A percentile compares a stretch with the other conserved stretches of the same genome.
These are phyloP conservation scores for Scomber japonicus DNA, from an alignment of 2,113 vertebrate species.

Conservation along the genomic window DNA sequence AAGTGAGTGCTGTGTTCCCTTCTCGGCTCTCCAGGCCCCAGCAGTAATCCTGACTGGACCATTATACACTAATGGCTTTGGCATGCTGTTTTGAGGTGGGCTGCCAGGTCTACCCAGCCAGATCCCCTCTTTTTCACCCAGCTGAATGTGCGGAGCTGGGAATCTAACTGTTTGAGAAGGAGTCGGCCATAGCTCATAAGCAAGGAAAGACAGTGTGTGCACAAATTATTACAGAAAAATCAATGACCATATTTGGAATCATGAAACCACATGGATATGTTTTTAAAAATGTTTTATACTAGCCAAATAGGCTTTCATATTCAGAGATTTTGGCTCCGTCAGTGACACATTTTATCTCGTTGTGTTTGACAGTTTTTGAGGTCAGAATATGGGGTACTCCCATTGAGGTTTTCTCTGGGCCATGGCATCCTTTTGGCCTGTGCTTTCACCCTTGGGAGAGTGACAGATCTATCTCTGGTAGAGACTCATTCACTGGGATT, in stretches of 20 bases:
- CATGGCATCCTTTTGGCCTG: constrained; percentile 40
- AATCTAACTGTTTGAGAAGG: constrained; percentile 11
- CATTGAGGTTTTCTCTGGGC: constrained; percentile 57
- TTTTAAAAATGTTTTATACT: not conserved
- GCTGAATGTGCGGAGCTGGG: constrained; percentile 47
- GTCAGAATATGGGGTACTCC: constrained; percentile 67
- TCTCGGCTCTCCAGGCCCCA: constrained; percentile 64
- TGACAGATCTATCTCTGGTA: constrained; percentile 62
- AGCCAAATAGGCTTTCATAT: not conserved
- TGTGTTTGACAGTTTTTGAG: constrained; percentile 55
- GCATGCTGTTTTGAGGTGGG: constrained; percentile 65
- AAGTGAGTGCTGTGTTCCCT: constrained; percentile 73
- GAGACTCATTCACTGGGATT: constrained; percentile 32
- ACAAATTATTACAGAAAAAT: constrained; percentile 24
- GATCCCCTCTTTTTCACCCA: constrained; percentile 66
- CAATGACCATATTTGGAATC: not conserved
- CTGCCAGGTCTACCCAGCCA: constrained; percentile 67
- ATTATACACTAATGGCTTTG: constrained; percentile 79
- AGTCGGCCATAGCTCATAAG: constrained; percentile 30
- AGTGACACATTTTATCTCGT: constrained; percentile 31
- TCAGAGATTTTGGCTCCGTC: constrained; percentile 20
- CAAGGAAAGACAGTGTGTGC: constrained; percentile 22
- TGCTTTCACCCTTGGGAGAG: constrained; percentile 42
- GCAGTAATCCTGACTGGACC: constrained; percentile 77
- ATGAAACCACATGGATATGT: not conserved